Conservation (phyloP, 2,888 invertebrate species). For the Spatulosminthurus flaviceps region DNA sequence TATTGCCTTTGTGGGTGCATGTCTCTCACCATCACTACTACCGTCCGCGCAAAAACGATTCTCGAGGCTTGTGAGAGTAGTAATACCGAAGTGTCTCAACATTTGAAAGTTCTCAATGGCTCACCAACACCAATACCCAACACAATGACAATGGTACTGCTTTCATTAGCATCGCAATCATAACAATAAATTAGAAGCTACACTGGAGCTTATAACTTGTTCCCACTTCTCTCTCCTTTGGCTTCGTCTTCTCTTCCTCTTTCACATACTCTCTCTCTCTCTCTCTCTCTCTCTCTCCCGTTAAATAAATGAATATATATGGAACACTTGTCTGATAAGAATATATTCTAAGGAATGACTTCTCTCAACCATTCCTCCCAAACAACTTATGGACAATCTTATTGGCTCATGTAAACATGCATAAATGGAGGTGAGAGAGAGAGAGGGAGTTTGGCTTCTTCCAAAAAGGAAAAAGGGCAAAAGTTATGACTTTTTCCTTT, state of each 20-base stretch:
- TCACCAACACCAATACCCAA: slow-evolving; percentile 36
- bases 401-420: not conserved
- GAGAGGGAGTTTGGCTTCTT: not conserved
- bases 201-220: slow-evolving; percentile 44
- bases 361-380: not conserved
- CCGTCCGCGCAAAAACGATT: slow-evolving; percentile 27
- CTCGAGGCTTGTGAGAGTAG: not conserved
- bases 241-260: slow-evolving; percentile 14
- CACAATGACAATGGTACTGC: slow-evolving; percentile 45
- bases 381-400: not conserved
- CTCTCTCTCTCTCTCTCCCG: not conserved
- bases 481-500: not conserved
- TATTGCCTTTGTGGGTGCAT: not conserved
- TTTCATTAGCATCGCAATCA: slow-evolving; percentile 52
- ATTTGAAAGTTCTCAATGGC: slow-evolving; percentile 30
- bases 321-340: slow-evolving; percentile 45
- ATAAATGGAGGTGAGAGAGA: not conserved
- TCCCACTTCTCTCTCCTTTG: slow-evolving; percentile 28
- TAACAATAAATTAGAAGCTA: slow-evolving; percentile 50
- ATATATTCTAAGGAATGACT: not conserved
- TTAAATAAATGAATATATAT: slow-evolving; percentile 43
- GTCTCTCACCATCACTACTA: slow-evolving; percentile 27
- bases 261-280: slow-evolving; percentile 2
- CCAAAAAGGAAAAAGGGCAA: not conserved
- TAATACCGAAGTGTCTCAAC: slow-evolving; percentile 20